Evolutionary conservation across 2,888 invertebrate genomes (phyloP), one percentile per base, ranked within the genome.

Genomic region (Allacma fusca): DNA sequence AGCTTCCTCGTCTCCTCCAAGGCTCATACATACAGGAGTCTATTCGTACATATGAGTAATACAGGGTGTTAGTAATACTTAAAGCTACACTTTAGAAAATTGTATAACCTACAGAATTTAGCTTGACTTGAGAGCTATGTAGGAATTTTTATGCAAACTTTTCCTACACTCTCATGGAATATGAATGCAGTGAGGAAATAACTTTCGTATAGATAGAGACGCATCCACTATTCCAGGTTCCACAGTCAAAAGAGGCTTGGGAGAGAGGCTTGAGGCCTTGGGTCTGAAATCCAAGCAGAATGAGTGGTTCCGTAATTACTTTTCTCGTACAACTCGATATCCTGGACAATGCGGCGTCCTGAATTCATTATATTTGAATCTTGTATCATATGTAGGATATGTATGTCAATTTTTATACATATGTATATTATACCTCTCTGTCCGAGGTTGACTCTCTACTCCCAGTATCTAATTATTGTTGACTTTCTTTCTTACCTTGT

Each of bases 261-360:
- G 69, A 69, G 69, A 69, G 26, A 23, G 34, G 68, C 16, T 57
- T 57, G 57, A 68, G 68, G 34, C 69, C 69, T 69, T 69, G 69
- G 24, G 40, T 69, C 69, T 43, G 24, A 69, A 69, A 69, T 69
- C 40, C 44, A 69, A 29, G 69, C 19, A 4, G 40, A 43, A 43
- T 69, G 69, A 69, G 69, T 69, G 44, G n/a, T 69, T 43, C 44
- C 29, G 69, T 69, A 69, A 69, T 69, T 29, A 69, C 69, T 69
- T 69, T 69, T 69, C 29, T 69, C 57, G 21, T 1, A 24, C 59
- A 69, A 21, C 50, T 50, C 26, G 21, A 72, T 72, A 26, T 57
- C 72, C 72, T 26, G 59, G 72, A 72, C 72, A 72, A 44, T 72
- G 72, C 29, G 34, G 59, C 59, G 57, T 72, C 72, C 72, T 72